These are phyloP conservation scores for Drosophila hamatofila DNA, from an alignment of 2,888 invertebrate species.

Conservation along the genomic window DNA sequence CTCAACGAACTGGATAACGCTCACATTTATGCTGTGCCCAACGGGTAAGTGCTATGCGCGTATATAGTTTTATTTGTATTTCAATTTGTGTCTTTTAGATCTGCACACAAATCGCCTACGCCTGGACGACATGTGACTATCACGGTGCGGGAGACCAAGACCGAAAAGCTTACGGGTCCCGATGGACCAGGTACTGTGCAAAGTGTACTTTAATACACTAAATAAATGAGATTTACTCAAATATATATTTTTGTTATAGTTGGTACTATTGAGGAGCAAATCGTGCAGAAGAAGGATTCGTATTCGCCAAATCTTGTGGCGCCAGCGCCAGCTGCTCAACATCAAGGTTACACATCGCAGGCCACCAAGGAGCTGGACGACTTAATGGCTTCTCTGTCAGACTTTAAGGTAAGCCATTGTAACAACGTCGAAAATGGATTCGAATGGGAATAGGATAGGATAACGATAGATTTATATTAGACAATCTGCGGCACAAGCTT, in stretches of 20 bases:
- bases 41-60: slow-evolving; percentile 87
- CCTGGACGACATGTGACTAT: slow-evolving; percentile 87
- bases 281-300: slow-evolving; percentile 83
- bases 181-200: slow-evolving; percentile 82
- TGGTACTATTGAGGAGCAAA: slow-evolving; percentile 82
- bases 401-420: slow-evolving; percentile 92
- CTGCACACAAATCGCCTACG: slow-evolving; percentile 82
- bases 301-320: slow-evolving; percentile 75
- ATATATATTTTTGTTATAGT: slow-evolving; percentile 59
- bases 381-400: slow-evolving; percentile 97
- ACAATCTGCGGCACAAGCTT: neutral
- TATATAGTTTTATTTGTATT: too few relatives aligned
- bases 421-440: neutral
- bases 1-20: slow-evolving; percentile 91
- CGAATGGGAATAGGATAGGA: neutral
- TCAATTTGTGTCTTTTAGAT: slow-evolving; percentile 35
- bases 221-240: neutral
- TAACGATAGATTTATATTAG: neutral
- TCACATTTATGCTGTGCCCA: slow-evolving; percentile 88
- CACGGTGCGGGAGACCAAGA: slow-evolving; percentile 87
- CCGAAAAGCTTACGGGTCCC: slow-evolving; percentile 86
- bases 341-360: slow-evolving; percentile 88
- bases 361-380: slow-evolving; percentile 98
- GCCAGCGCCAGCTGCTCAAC: slow-evolving; percentile 38
- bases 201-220: neutral